phyloP scores from a whole-genome alignment of 2,113 vertebrate genomes.

The Eolophus roseicapilla region DNA sequence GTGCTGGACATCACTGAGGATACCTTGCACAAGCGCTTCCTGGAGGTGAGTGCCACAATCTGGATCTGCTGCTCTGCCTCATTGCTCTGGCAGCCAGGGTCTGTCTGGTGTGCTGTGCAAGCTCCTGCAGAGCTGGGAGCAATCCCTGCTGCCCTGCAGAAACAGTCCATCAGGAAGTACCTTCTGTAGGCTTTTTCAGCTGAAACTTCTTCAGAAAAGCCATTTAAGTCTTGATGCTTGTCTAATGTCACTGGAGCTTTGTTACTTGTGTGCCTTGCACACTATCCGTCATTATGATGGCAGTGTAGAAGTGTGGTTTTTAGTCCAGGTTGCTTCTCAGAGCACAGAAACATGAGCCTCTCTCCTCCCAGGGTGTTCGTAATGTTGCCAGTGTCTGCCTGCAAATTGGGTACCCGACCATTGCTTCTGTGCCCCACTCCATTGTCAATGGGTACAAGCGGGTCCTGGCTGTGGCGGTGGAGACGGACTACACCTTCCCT shows the following conservation, averaged over 20 bases:
- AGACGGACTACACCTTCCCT: conserved; percentile 94
- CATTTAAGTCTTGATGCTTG: background rate
- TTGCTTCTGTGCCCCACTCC: conserved; percentile 93
- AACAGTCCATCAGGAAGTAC: background rate
- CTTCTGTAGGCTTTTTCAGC: background rate
- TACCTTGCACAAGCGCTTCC: conserved; percentile 87
- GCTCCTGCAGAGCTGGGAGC: background rate
- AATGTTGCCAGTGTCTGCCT: conserved; percentile 96
- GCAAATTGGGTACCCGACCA: conserved; percentile 96
- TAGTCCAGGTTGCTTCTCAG: background rate
- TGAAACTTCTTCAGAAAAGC: background rate
- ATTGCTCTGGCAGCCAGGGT: background rate
- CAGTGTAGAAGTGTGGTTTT: fast-evolving
- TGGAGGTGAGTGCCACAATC: conserved; percentile 80
- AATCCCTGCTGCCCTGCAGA: background rate
- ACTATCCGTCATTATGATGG: fast-evolving
- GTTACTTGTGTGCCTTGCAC: fast-evolving
- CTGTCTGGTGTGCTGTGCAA: fast-evolving
- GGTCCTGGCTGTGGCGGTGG: conserved; percentile 91
- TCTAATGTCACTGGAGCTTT: background rate
- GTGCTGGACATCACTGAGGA: conserved; percentile 98
- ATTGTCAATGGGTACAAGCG: conserved; percentile 95
- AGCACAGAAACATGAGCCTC: fast-evolving
- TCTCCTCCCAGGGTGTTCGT: conserved; percentile 85
- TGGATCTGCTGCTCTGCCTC: fast-evolving